Conservation (phyloP, 1,140 invertebrate genomes). For the Drosophila cardini region DNA sequence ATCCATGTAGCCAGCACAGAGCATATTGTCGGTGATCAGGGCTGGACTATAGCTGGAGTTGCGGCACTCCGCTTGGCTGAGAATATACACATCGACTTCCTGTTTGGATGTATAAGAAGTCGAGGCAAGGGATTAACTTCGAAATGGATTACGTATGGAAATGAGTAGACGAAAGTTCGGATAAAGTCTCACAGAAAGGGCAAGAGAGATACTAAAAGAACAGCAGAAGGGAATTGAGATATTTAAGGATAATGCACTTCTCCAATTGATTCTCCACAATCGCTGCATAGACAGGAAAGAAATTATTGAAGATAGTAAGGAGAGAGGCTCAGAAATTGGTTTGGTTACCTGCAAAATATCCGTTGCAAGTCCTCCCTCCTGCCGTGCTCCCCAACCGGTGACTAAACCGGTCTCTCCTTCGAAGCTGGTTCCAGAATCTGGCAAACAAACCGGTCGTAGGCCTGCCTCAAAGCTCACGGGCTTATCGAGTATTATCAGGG, state of each 20-base stretch:
- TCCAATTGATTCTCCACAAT: constrained; percentile 1
- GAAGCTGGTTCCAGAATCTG: constrained; percentile 87
- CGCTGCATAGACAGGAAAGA: constrained; percentile 8
- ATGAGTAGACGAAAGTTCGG: constrained; percentile 1
- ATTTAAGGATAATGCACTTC: constrained; percentile 5
- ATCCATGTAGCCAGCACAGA: constrained; percentile 85
- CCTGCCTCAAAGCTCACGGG: constrained; percentile 87
- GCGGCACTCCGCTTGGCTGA: constrained; percentile 67
- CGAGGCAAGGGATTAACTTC: neutral
- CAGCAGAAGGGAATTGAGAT: constrained; percentile 29
- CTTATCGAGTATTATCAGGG: constrained; percentile 89
- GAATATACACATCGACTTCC: constrained; percentile 86
- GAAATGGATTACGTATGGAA: neutral
- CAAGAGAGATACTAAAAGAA: constrained; percentile 17
- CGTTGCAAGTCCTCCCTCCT: constrained; percentile 86
- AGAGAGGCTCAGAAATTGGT: neutral
- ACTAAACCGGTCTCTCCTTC: constrained; percentile 86
- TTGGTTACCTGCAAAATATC: constrained; percentile 76
- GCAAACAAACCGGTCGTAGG: constrained; percentile 90
- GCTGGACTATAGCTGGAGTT: constrained; percentile 53
- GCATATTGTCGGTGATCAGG: constrained; percentile 79
- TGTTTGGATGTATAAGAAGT: constrained; percentile 75
- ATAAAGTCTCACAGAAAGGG: neutral
- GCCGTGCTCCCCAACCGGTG: constrained; percentile 89
- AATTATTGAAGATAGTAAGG: neutral